These are phyloP conservation scores for Triplophysa siluroides DNA, from an alignment of 2,113 vertebrate species.

Conservation along the genomic window DNA sequence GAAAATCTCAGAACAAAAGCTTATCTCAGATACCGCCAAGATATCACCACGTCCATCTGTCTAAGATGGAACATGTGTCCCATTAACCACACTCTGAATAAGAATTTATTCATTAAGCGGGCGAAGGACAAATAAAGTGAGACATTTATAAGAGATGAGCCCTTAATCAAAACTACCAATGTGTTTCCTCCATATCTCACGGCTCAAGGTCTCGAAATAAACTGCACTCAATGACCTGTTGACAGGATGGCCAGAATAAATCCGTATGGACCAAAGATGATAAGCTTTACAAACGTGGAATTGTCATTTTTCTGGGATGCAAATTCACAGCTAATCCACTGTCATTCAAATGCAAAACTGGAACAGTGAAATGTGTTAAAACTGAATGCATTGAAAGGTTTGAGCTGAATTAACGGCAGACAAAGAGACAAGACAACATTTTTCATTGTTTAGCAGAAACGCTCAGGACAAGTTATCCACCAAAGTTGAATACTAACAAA, in stretches of 20 bases:
- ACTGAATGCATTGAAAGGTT: too few relatives aligned
- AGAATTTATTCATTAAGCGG: slow-evolving; percentile 35
- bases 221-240: not conserved
- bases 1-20: slow-evolving; percentile 43
- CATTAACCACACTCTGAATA: slow-evolving; percentile 36
- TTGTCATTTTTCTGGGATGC: too few relatives aligned
- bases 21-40: slow-evolving; percentile 23
- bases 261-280: not conserved
- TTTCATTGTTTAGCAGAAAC: too few relatives aligned
- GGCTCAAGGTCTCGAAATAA: not conserved
- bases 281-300: not conserved
- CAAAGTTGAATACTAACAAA: too few relatives aligned
- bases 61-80: slow-evolving; percentile 13
- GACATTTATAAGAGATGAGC: not conserved
- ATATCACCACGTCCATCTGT: slow-evolving; percentile 26
- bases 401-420: too few relatives aligned
- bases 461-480: too few relatives aligned
- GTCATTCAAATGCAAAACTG: too few relatives aligned
- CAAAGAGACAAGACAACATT: too few relatives aligned
- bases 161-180: slow-evolving; percentile 33
- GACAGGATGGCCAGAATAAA: not conserved
- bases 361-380: too few relatives aligned
- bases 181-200: not conserved
- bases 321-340: too few relatives aligned
- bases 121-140: slow-evolving; percentile 8